phyloP scores from a whole-genome alignment of 2,888 invertebrate genomes.

The Byasa hedistus region DNA sequence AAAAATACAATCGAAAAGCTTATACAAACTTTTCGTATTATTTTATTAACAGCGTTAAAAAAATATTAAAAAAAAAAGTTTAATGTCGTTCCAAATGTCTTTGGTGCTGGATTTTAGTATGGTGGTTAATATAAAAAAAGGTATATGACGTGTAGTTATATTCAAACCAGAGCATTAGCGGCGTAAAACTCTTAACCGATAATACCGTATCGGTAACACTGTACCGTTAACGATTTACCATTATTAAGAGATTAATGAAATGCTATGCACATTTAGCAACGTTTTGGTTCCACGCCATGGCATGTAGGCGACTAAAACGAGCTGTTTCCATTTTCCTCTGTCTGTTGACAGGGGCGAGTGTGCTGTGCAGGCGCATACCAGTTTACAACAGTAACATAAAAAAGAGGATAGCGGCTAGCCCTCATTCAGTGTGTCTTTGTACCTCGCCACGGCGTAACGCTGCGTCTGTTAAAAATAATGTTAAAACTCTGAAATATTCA shows the following conservation, averaged over 20 bases:
- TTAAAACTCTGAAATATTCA: conserved; percentile 12
- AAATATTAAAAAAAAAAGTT: not conserved
- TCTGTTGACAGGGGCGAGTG: conserved; percentile 47
- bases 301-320: conserved; percentile 49
- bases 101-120: too few relatives aligned
- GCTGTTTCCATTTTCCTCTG: conserved; percentile 46
- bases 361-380: conserved; percentile 56
- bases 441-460: conserved; percentile 49
- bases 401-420: conserved; percentile 69
- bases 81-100: not conserved
- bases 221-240: conserved; percentile 23
- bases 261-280: conserved; percentile 36
- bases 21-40: not conserved
- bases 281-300: conserved; percentile 37
- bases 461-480: conserved; percentile 34
- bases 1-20: not conserved
- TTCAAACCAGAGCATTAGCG: conserved; percentile 10
- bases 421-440: conserved; percentile 63
- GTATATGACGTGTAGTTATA: not conserved
- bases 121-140: not conserved
- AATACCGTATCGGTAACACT: conserved; percentile 3
- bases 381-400: conserved; percentile 70
- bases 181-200: conserved; percentile 9
- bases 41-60: not conserved
- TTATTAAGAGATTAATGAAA: conserved; percentile 26